Base-by-base conservation (phyloP, 2,888 invertebrate genomes). In the Choristoneura rosaceana region DNA sequence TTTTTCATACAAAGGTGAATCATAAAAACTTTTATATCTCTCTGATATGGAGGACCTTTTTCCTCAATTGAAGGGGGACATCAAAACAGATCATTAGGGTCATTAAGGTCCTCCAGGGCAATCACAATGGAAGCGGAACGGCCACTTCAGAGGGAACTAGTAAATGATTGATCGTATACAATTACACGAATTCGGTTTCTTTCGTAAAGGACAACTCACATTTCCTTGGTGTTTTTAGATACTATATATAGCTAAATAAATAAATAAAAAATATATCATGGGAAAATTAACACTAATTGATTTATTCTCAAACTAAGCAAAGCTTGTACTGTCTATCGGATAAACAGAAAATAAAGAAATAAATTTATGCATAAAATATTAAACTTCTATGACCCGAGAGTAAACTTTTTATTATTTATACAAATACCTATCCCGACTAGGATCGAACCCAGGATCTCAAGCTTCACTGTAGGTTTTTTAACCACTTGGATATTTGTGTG, bases 11-110 rank as follows among this genome's bases (percentile, higher is more conserved):
- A 50, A 71, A 71, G 71, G 71, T 62, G 62, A 67, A 58, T 47
- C 55, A 63, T 71, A 62, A 71, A 71, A 71, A 62, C 58, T 58
- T 71, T 63, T 58, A 71, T 71, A 50, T 50, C 67, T 66, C 65
- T 12, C 62, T 59, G 38, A 58, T 67, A 63, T 58, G 62, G 66
- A 43, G 45, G 69, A 69, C 25, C 69, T 47, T 64, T 71, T 68
- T 63, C 59, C 64, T 64, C 59, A 50, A 67, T 41, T 68, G 73
- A 34, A 64, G 34, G 50, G 71, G 50, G 60, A 71, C 69, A 73
- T 73, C 73, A 69, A 73, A 73, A 69, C 73, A 73, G 64, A 69
- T 73, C 73, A 73, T 73, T 73, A 73, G 64, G 64, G 73, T 64
- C 73, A 73, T 73, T 73, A 73, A 43, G 64, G 73, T 50, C 17